Conservation (phyloP, 2,797 vertebrate genomes). For the Otolemur crassicaudatus region DNA sequence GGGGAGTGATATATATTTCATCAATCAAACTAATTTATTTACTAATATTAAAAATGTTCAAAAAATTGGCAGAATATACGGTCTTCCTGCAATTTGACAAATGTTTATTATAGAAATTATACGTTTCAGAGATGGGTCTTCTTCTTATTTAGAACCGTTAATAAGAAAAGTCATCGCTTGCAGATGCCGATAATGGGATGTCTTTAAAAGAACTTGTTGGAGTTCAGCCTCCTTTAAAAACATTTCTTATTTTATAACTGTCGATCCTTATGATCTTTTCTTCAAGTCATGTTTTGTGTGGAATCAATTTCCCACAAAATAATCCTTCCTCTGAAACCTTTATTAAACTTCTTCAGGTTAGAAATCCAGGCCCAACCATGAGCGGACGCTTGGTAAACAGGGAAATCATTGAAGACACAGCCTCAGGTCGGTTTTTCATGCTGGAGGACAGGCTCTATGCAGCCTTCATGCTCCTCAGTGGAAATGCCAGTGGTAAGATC, state of each 20-base stretch:
- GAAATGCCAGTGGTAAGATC: neutral
- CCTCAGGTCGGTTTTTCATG: neutral
- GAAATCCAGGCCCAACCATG: neutral
- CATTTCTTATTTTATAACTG: neutral
- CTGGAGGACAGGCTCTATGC: neutral
- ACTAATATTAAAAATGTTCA: slow-evolving; percentile 52
- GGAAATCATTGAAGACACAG: slow-evolving; percentile 28
- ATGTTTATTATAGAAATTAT: slow-evolving; percentile 4
- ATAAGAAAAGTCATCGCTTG: slow-evolving; percentile 7
- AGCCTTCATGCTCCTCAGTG: neutral
- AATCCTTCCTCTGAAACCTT: slow-evolving; percentile 30
- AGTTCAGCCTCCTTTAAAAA: neutral
- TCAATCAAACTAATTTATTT: slow-evolving; percentile 58
- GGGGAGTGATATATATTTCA: neutral
- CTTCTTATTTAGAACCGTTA: slow-evolving; percentile 60
- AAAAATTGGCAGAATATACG: slow-evolving; percentile 22
- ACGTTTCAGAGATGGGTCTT: slow-evolving; percentile 33
- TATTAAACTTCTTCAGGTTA: neutral
- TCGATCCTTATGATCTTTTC: neutral
- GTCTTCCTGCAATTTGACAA: neutral
- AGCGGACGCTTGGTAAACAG: neutral
- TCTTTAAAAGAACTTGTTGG: slow-evolving; percentile 31
- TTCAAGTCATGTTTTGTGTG: neutral
- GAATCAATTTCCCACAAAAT: neutral
- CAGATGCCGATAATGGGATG: neutral